Base-by-base conservation (phyloP, 1,140 invertebrate genomes). In the Euura lappo region DNA sequence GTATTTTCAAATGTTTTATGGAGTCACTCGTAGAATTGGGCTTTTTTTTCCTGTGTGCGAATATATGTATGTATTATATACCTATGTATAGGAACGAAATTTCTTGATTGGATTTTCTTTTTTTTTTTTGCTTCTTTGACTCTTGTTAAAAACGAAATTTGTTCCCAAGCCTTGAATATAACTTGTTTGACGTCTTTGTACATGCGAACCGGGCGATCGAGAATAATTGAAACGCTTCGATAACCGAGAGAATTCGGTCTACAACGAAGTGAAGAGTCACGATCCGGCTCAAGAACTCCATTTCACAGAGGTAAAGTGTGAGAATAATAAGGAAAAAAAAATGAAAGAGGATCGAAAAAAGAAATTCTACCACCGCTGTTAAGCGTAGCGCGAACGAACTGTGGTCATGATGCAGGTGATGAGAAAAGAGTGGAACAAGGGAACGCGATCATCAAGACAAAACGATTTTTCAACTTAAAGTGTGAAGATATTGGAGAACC, bases 181-280 rank as follows among this genome's bases (percentile, higher is more conserved):
- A 28, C 28, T 28, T 28, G 28, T 28, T 28, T 28, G 28, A 28
- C 28, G 28, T 28, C 28, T 51, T 7, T 6, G 47, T 51, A 51
- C 47, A 2, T 51, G 47, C 6, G 11, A 60, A 60, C 51, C 2
- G 8, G 51, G 10, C 3, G 3, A 60, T n/a, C 8, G 51, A 0
- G 51, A 60, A 60, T 60, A 60, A 60, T 60, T 60, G 51, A 60
- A 60, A 60, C 51, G 51, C 10, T 60, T n/a, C 51, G 51, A 60
- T 60, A n/a, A 60, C 5, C 1, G 51, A 60, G 6, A 60, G 6
- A n/a, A 11, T 60, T 60, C 51, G 51, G 51, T 60, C 13, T 60
- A 60, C 13, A 3, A n/a, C 13, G 8, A 60, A n/a, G 51, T 60
- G 51, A 8, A 60, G 6, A 60, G 51, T 60, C 8, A 60, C 28